Base-by-base conservation (phyloP, 2,113 vertebrate species). In the Tragulus kanchil region DNA sequence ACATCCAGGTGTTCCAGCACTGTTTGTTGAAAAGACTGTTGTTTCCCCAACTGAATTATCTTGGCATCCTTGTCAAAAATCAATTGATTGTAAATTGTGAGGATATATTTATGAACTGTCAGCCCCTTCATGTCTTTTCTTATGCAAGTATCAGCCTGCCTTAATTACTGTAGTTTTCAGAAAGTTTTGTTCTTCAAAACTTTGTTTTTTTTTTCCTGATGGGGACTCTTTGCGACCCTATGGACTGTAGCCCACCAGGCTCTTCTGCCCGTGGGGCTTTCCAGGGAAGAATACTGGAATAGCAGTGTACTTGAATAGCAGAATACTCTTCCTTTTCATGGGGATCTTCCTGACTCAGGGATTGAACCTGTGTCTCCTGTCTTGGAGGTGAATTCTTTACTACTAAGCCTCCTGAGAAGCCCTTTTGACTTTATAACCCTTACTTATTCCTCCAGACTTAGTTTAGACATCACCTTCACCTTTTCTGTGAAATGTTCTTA, bases 401-500 rank as follows among this genome's bases (percentile, higher is more conserved):
- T 45, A 26, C 36, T 23, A 19, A 71, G 19, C 69, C 69, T 12
- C 36, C 36, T 71, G 11, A 19, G 36, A 71, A 71, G 21, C 19
- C 69, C 36, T 71, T 71, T 71, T 36, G 21, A 23, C 69, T 71
- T 71, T 71, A 6, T 36, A 77, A 75, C 45, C 8, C 58, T 31
- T 83, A 3, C 31, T 67, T 15, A 48, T 81, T 90, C 31, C 77
- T 67, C 54, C 73, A 56, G n/a, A 48, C 14, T 54, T n/a, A 58
- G 42, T 90, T 83, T 71, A 21, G 17, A 12, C 67, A 78, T 45
- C 31, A 91, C 31, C 69, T 85, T 93, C 36, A 67, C 17, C 42
- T 91, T 81, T 91, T 89, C 84, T 75, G 1, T 78, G 71, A 81
- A 93, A 36, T 26, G 21, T 88, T 83, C 28, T 71, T 91, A 12